Evolutionary conservation across 2,888 invertebrate species (phyloP), one percentile per base, ranked within the genome.

Genomic region (Elmis aenea): DNA sequence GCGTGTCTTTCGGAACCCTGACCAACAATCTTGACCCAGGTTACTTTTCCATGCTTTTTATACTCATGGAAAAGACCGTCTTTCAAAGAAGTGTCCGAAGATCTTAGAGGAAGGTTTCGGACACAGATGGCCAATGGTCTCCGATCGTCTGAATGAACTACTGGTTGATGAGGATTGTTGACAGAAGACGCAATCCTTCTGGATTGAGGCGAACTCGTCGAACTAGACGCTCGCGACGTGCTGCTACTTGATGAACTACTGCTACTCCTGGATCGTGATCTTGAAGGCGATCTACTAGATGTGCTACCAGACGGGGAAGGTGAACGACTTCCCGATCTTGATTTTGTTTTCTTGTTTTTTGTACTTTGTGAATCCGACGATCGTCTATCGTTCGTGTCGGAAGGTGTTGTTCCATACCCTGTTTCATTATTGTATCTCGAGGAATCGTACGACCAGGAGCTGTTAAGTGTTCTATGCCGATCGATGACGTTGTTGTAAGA

Each of bases 61-160:
- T 95, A 96, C 72, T 95, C 95, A 73, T 96, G 95, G 73, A 92
- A 96, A 54, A 96, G 81, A 52, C 95, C 96, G 73, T 96, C 96
- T 73, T 95, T 92, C 55, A 96, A 75, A 59, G 93, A 94, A 56
- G 92, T 91, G 70, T 95, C 95, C 66, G 85, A 81, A 57, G 91
- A 92, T 57, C 92, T 77, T 46, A 85, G 80, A 48, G 92, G 92
- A 60, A 93, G 75, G 72, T 92, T 92, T 61, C 87, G 79, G 54
- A 93, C 91, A 72, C 91, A 90, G 64, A 92, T 90, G 48, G 90
- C 91, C 58, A 90, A 70, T 41, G 90, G 89, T 61, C 89, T 76
- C 55, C 82, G 75, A 57, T 85, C 84, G 52, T 84, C 78, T 38
- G 74, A 75, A 48, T 63, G 61, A 25, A 62, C 61, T 26, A 58